phyloP scores from a whole-genome alignment of 2,888 invertebrate genomes.

The Petrophora chlorosata region DNA sequence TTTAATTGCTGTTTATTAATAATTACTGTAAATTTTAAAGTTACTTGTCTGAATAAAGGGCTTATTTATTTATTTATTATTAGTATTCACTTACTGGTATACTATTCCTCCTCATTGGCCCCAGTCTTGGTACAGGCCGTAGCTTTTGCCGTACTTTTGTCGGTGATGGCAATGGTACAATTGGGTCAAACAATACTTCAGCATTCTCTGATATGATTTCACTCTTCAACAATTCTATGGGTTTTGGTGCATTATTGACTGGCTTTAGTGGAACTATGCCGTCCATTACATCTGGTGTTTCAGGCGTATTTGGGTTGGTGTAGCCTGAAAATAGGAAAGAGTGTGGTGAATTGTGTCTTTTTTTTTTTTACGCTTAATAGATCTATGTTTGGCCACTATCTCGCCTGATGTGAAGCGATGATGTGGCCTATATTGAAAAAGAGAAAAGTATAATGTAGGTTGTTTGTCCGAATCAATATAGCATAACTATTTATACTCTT shows the following conservation, averaged over 20 bases:
- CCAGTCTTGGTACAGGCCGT: constrained; percentile 86
- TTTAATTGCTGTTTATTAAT: too few species aligned
- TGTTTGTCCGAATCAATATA: too few species aligned
- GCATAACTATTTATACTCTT: too few species aligned
- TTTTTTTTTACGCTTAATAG: too few species aligned
- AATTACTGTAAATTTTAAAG: too few species aligned
- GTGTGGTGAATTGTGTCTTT: not conserved
- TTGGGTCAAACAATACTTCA: constrained; percentile 76
- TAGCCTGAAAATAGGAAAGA: constrained; percentile 50
- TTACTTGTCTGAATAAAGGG: too few species aligned
- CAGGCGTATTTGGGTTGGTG: constrained; percentile 62
- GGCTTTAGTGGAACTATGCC: constrained; percentile 70
- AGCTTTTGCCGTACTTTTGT: constrained; percentile 87
- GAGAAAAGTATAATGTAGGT: too few species aligned
- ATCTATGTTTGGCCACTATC: too few species aligned
- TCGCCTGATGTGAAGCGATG: too few species aligned
- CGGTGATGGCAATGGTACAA: constrained; percentile 81
- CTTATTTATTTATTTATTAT: too few species aligned
- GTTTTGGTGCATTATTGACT: constrained; percentile 55
- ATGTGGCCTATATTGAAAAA: too few species aligned
- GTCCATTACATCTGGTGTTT: constrained; percentile 67
- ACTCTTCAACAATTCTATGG: constrained; percentile 67
- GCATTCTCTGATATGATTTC: constrained; percentile 77
- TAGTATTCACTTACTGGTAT: constrained; percentile 70
- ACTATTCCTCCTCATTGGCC: constrained; percentile 86